phyloP scores from a whole-genome alignment of 1,140 invertebrate genomes.

The Tetragnatha versicolor region DNA sequence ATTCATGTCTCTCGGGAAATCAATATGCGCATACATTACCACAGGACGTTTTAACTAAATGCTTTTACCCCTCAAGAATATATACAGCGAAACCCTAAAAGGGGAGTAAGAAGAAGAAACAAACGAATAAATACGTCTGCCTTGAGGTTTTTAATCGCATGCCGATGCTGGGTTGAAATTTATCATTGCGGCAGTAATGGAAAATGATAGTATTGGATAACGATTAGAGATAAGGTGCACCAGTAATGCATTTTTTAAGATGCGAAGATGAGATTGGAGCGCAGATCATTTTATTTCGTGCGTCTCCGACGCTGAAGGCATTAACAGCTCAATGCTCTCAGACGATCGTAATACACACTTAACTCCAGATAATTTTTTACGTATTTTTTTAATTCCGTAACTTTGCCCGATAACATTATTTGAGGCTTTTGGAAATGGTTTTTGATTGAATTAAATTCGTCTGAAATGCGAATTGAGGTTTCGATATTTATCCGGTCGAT shows the following conservation, averaged over 20 bases:
- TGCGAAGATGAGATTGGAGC: not conserved
- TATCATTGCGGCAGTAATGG: constrained; percentile 38
- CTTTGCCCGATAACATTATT: no score
- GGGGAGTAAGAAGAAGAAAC: not conserved
- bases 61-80: constrained; percentile 32
- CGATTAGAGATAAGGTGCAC: constrained; percentile 41
- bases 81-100: not conserved
- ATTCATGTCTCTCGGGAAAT: constrained; percentile 35
- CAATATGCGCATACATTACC: constrained; percentile 53
- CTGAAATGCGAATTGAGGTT: no score
- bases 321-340: not conserved
- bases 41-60: constrained; percentile 46
- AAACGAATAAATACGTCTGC: constrained; percentile 10
- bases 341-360: no score
- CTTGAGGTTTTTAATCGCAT: constrained; percentile 24
- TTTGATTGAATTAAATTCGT: no score
- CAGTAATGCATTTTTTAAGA: constrained; percentile 37
- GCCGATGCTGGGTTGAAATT: constrained; percentile 1
- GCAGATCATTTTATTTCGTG: constrained; percentile 3
- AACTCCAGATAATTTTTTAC: no score
- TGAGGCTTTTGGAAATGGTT: no score
- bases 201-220: constrained; percentile 50
- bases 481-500: no score
- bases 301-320: constrained; percentile 14
- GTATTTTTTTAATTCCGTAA: no score